Percentiles rank a stretch among this genome's conserved stretches.
Evolutionary conservation across 2,113 vertebrate species (phyloP).

Genomic region (Trochalopteron elliotii): DNA sequence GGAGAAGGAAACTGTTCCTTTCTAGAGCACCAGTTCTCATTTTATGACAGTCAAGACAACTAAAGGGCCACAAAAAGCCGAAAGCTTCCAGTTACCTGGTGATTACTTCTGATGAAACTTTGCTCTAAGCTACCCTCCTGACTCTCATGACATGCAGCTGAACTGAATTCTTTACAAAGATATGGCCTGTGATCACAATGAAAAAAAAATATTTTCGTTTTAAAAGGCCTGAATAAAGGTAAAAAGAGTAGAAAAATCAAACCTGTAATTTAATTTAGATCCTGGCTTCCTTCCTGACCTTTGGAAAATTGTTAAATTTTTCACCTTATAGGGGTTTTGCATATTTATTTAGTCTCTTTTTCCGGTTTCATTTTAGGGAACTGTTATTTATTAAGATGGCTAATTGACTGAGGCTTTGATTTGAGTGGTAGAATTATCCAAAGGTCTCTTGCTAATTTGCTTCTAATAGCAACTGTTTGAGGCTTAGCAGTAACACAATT

Average conservation of each 20-base stretch:
- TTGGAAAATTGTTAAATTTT: conserved; percentile 38
- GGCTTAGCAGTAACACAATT: conserved; percentile 57
- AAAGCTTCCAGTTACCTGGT: background rate
- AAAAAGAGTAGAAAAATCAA: conserved; percentile 1
- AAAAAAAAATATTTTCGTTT: background rate
- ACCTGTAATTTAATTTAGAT: background rate
- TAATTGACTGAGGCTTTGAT: conserved; percentile 50
- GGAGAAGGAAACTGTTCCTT: background rate
- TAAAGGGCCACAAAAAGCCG: background rate
- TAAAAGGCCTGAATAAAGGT: background rate
- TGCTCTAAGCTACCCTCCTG: background rate
- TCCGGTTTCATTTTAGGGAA: conserved; percentile 34
- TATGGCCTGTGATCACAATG: background rate
- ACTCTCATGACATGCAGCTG: background rate
- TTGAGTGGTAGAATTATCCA: conserved; percentile 61
- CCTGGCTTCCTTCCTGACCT: conserved; percentile 36
- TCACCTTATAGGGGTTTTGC: background rate
- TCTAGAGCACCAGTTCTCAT: background rate
- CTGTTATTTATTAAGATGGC: conserved; percentile 43
- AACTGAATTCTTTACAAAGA: background rate
- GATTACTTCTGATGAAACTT: background rate
- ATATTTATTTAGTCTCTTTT: conserved; percentile 27
- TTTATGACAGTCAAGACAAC: background rate
- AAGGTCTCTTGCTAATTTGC: conserved; percentile 58
- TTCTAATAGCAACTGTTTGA: conserved; percentile 49